phyloP scores from a whole-genome alignment of 2,113 vertebrate species.

The Atrichornis clamosus region DNA sequence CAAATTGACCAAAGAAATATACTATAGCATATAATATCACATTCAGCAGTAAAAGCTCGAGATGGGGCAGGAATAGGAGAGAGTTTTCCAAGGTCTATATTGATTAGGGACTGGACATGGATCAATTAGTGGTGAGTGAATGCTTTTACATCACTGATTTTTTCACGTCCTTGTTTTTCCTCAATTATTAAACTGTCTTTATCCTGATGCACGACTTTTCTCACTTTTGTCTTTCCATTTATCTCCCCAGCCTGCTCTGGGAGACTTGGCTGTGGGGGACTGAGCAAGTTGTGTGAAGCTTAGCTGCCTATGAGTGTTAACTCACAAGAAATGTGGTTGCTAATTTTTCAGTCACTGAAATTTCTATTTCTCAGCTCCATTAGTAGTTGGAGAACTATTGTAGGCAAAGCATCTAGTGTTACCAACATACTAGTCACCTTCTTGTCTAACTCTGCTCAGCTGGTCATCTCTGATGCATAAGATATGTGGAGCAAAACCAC shows the following conservation, averaged over 20 bases:
- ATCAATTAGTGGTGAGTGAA: background rate
- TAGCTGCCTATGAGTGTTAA: background rate
- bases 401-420: background rate
- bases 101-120: background rate
- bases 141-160: background rate
- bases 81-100: background rate
- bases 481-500: background rate
- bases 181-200: background rate
- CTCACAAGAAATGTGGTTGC: background rate
- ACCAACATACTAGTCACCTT: background rate
- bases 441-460: background rate
- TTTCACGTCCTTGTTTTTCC: background rate
- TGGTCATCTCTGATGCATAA: background rate
- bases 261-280: accelerated
- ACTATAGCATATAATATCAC: accelerated
- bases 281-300: background rate
- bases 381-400: background rate
- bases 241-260: background rate
- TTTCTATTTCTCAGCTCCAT: background rate
- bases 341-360: background rate
- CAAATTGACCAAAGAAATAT: background rate
- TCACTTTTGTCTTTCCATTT: background rate
- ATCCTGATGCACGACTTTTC: background rate
- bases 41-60: background rate
- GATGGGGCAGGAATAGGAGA: accelerated